These are phyloP conservation scores for Xylota segnis DNA, from an alignment of 2,888 invertebrate genomes.

Conservation along the genomic window DNA sequence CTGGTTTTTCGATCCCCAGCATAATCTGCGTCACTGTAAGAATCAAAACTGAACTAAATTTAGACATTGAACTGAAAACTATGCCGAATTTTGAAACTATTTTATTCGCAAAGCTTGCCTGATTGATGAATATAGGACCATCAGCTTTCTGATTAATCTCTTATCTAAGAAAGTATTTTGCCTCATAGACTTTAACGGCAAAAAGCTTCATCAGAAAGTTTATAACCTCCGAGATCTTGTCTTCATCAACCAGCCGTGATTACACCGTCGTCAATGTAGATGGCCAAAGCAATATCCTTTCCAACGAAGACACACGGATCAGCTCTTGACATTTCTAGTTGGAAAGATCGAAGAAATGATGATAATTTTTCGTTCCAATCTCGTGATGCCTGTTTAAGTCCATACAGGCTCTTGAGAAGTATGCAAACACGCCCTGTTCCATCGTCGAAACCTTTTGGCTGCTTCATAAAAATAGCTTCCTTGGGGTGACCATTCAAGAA, in stretches of 20 bases:
- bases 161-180: constrained; percentile 52
- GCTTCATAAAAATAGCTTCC: constrained; percentile 69
- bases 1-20: constrained; percentile 36
- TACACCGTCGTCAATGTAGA: constrained; percentile 79
- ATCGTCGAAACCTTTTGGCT: constrained; percentile 70
- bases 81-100: constrained; percentile 31
- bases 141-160: constrained; percentile 40
- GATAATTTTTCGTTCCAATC: constrained; percentile 76
- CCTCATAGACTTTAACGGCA: constrained; percentile 55
- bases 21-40: constrained; percentile 52
- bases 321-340: constrained; percentile 73
- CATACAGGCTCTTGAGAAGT: constrained; percentile 73
- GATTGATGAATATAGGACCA: constrained; percentile 28
- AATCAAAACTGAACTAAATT: constrained; percentile 20
- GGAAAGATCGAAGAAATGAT: constrained; percentile 72
- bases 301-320: constrained; percentile 79
- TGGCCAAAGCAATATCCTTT: constrained; percentile 69
- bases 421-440: constrained; percentile 72
- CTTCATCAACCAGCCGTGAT: constrained; percentile 63
- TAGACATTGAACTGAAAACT: constrained; percentile 22
- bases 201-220: constrained; percentile 48
- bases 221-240: constrained; percentile 51
- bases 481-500: constrained; percentile 63
- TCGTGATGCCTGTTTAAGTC: constrained; percentile 75
- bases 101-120: constrained; percentile 28